Base-by-base conservation (phyloP, 2,888 invertebrate genomes). In the Leucophenga montana region DNA sequence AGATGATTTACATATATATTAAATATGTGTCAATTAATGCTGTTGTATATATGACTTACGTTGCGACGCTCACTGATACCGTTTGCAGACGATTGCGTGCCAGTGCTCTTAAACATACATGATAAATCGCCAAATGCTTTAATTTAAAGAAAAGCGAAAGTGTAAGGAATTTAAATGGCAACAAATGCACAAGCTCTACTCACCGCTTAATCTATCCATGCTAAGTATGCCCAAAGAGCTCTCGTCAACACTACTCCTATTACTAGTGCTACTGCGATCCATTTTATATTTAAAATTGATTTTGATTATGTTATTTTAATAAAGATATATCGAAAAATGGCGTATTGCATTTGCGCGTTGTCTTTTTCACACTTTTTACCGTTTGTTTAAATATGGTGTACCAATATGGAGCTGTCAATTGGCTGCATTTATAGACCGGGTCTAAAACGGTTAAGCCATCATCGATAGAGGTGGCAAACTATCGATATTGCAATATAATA, bases 41-140 rank as follows among this genome's bases (percentile, higher is more conserved):
- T 62, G 39, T n/a, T 22, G 54, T 22, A 22, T 20, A 31, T 59
- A 13, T 33, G 18, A 72, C 71, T 77, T 77, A 85, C 85, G 71
- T 78, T 78, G 4, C 85, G 76, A 0, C 84, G 84, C 22, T 83
- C 85, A 46, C 79, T 73, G 2, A 84, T 54, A 31, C 69, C 72
- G 4, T n/a, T 59, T 31, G 11, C 1, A 39, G 62, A 46, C 13
- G 74, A 75, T 70, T 31, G 71, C 67, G 20, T 75, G 0, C 66
- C 69, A 3, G 54, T 70, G 16, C 72, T 80, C 1, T 72, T 76
- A 33, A 77, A 77, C 8, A 78, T 77, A 75, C 76, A 80, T 1
- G 79, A 79, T 22, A 79, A 68, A 20, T 87, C 86, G 0, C 87
- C 85, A 70, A 87, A 87, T 69, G 79, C 87, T 87, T 3, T 8